phyloP scores from a whole-genome alignment of 2,888 invertebrate species.

The Priocnemis perturbator region DNA sequence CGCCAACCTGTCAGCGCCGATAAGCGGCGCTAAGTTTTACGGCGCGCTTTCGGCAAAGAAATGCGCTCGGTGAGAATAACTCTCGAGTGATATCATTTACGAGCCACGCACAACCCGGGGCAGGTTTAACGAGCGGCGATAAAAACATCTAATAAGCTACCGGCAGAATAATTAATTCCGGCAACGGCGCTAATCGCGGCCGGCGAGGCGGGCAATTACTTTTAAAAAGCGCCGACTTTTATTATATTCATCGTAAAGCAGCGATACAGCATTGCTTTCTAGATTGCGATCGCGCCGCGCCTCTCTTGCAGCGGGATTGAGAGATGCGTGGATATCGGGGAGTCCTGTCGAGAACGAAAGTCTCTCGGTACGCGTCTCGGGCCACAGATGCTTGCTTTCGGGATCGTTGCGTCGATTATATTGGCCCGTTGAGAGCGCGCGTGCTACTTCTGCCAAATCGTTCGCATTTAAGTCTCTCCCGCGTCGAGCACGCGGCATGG shows the following conservation, averaged over 20 bases:
- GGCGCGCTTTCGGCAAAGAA: slow-evolving; percentile 34
- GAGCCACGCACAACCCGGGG: slow-evolving; percentile 18
- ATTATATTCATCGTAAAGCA: slow-evolving; percentile 40
- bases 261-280: slow-evolving; percentile 4
- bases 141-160: slow-evolving; percentile 48
- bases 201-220: slow-evolving; percentile 26
- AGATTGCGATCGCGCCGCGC: not conserved
- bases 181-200: slow-evolving; percentile 34
- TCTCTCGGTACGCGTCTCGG: not conserved
- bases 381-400: not conserved
- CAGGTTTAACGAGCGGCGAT: slow-evolving; percentile 42
- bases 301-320: not conserved
- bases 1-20: slow-evolving; percentile 48
- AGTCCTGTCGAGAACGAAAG: too few species aligned
- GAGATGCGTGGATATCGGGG: not conserved
- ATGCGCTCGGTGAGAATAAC: slow-evolving; percentile 39
- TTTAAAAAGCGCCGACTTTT: slow-evolving; percentile 24
- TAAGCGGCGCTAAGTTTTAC: slow-evolving; percentile 40
- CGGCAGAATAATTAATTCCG: slow-evolving; percentile 43
- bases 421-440: not conserved
- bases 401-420: too few species aligned
- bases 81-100: slow-evolving; percentile 45
- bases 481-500: slow-evolving; percentile 24
- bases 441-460: not conserved
- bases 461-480: slow-evolving; percentile 38